Percentiles rank a stretch among this genome's conserved stretches.
phyloP scores from a whole-genome alignment of 2,888 invertebrate species.

The Eurytoma californica region DNA sequence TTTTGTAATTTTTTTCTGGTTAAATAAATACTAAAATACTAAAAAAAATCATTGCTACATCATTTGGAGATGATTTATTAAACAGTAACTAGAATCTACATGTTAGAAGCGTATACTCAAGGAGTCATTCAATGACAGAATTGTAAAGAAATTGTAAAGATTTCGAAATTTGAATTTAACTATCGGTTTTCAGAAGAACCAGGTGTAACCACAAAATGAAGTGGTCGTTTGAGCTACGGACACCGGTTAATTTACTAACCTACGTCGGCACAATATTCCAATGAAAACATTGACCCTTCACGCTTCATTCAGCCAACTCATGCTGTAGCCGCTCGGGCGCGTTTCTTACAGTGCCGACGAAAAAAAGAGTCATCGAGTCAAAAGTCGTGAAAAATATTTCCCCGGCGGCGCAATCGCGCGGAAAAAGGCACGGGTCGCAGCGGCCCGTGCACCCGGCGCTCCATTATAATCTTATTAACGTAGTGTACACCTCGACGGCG shows the following conservation, averaged over 20 bases:
- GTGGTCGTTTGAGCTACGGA: not conserved
- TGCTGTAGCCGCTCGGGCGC: no score
- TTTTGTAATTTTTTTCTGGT: no score
- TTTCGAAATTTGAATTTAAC: no score
- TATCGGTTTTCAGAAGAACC: no score
- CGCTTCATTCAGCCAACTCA: conserved; percentile 18
- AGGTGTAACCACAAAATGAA: not conserved
- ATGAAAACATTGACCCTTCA: conserved; percentile 38
- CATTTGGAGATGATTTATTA: no score
- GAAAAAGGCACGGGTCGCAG: not conserved
- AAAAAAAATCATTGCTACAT: no score
- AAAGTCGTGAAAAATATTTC: conserved; percentile 22
- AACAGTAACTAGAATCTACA: no score
- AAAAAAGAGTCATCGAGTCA: not conserved
- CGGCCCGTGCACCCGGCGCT: not conserved
- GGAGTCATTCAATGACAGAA: no score
- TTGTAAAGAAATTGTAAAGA: no score
- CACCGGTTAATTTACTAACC: conserved; percentile 18
- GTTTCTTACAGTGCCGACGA: not conserved
- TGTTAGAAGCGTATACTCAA: no score
- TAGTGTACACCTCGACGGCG: not conserved
- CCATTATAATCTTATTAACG: conserved; percentile 54
- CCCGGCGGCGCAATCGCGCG: not conserved
- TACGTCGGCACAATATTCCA: conserved; percentile 3
- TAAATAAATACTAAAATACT: no score